Evolutionary conservation across 2,113 vertebrate species (phyloP).

Genomic region (Diphyllodes magnificus): DNA sequence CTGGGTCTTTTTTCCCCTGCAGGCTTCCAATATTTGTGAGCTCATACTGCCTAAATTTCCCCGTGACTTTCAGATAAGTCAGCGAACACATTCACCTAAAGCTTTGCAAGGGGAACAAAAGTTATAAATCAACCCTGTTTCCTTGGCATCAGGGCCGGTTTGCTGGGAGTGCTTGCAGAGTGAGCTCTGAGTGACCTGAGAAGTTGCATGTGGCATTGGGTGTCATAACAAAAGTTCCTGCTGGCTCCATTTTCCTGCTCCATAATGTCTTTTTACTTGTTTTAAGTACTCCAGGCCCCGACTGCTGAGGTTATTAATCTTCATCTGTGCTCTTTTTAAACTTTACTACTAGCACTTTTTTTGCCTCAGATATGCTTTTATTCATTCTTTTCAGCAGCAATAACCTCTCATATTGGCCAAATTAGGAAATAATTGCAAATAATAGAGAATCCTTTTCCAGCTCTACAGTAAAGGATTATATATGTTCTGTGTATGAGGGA

Average conservation of each 20-base stretch:
- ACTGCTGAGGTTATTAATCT: conserved; percentile 53
- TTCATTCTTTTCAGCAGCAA: conserved; percentile 64
- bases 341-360: conserved; percentile 66
- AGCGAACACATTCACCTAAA: not conserved
- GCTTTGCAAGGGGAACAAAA: not conserved
- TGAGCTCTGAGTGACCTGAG: not conserved
- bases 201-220: not conserved
- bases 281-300: conserved; percentile 38
- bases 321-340: conserved; percentile 66
- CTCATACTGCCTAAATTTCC: not conserved
- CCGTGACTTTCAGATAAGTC: not conserved
- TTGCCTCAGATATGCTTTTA: conserved; percentile 62
- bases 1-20: not conserved
- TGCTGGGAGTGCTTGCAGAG: not conserved
- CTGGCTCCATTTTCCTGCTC: not conserved
- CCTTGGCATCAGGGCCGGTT: not conserved
- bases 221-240: conserved; percentile 4
- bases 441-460: conserved; percentile 51
- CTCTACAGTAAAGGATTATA: conserved; percentile 19
- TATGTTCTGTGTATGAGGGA: conserved; percentile 6
- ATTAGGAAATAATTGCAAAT: conserved; percentile 70
- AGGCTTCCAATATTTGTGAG: not conserved
- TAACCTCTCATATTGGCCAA: conserved; percentile 63
- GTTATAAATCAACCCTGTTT: not conserved
- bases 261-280: conserved; percentile 11